These are phyloP conservation scores for Labeo catla DNA, from an alignment of 2,113 vertebrate genomes.

Conservation along the genomic window DNA sequence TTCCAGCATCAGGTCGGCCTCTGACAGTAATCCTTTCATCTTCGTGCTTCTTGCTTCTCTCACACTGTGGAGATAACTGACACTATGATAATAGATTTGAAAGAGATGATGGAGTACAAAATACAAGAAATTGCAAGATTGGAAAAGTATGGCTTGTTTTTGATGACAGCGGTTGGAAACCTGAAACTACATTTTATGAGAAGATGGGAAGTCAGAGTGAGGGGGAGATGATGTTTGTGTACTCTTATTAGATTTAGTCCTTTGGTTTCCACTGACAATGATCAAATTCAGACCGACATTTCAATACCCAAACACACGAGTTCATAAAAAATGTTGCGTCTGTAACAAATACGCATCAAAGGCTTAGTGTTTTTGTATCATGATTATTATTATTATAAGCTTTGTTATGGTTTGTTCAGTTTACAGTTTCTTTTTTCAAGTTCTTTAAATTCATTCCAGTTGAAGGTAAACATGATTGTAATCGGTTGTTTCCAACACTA, in stretches of 20 bases:
- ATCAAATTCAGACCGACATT: conserved; percentile 7
- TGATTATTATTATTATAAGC: conserved; percentile 76
- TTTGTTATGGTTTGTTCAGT: conserved; percentile 77
- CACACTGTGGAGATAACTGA: conserved; percentile 25
- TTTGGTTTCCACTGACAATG: background rate
- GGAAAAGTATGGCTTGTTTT: background rate
- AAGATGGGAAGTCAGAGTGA: background rate
- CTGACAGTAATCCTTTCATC: conserved; percentile 41
- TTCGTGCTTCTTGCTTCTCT: background rate
- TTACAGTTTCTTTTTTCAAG: conserved; percentile 81
- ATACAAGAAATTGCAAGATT: background rate
- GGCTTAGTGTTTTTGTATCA: conserved; percentile 75
- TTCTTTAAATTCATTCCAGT: conserved; percentile 83
- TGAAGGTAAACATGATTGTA: conserved; percentile 84
- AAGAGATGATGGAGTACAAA: conserved; percentile 19
- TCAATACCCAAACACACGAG: background rate
- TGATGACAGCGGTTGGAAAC: conserved; percentile 23
- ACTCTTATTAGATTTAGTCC: conserved; percentile 10
- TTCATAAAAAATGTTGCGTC: conserved; percentile 65
- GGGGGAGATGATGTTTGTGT: background rate
- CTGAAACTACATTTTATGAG: background rate
- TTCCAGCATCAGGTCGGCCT: conserved; percentile 37
- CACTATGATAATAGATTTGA: conserved; percentile 34
- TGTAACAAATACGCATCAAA: conserved; percentile 77
- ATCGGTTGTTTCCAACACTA: conserved; percentile 80